Percentiles rank a stretch among this genome's conserved stretches.
Conservation (phyloP, 2,888 invertebrate species). For the Erannis defoliaria region DNA sequence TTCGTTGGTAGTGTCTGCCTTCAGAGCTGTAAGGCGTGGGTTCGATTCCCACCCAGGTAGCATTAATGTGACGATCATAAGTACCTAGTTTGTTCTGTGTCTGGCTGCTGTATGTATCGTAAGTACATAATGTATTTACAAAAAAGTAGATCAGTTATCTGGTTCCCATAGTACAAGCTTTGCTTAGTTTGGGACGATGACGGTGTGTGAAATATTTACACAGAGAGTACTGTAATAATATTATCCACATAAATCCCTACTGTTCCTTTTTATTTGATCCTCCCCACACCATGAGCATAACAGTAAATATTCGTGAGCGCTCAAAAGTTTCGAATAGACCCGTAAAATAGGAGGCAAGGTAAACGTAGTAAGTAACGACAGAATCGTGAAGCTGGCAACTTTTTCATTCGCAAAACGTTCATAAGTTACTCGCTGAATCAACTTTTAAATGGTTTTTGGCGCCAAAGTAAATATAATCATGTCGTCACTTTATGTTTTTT, state of each 20-base stretch:
- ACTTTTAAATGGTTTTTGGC: slow-evolving; percentile 16
- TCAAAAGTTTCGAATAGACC: slow-evolving; percentile 46
- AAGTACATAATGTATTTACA: no score
- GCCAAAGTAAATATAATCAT: background rate
- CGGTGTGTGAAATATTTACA: no score
- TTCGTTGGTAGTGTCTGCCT: no score
- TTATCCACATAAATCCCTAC: slow-evolving; percentile 1
- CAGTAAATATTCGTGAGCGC: slow-evolving; percentile 58
- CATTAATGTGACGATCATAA: no score
- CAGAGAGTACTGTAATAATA: no score
- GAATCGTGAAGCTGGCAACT: slow-evolving; percentile 32
- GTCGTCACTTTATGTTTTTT: background rate
- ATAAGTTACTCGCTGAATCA: slow-evolving; percentile 23
- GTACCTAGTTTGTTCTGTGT: no score
- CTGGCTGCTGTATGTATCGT: no score
- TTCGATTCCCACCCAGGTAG: no score
- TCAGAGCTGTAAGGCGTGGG: no score
- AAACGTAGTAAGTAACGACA: slow-evolving; percentile 37
- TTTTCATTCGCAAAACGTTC: slow-evolving; percentile 30
- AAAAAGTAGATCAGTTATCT: no score
- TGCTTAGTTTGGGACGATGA: no score
- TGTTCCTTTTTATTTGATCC: slow-evolving; percentile 4
- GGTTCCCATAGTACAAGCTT: no score
- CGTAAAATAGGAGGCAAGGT: slow-evolving; percentile 50
- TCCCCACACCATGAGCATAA: slow-evolving; percentile 50